Conservation (phyloP, 2,888 invertebrate species). For the Amphipyra tragopoginis region DNA sequence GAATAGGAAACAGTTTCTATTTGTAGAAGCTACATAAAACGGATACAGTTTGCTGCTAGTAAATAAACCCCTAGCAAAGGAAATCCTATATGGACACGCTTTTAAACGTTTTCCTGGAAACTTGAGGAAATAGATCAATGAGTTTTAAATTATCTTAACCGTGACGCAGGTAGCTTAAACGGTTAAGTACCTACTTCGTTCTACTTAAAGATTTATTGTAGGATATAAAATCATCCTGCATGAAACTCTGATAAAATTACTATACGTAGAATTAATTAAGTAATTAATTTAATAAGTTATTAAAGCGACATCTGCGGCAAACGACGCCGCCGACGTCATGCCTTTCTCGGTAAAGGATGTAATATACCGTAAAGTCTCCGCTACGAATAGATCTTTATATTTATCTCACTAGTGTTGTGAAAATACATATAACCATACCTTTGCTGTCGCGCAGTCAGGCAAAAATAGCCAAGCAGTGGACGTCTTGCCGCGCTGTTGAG, state of each 20-base stretch:
- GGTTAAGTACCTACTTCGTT: too few species aligned
- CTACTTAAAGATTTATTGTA: neutral
- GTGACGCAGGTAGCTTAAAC: too few species aligned
- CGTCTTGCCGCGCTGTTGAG: too few species aligned
- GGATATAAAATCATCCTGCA: constrained; percentile 1
- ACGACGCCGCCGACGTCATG: neutral
- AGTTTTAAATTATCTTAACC: neutral
- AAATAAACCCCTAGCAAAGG: constrained; percentile 33
- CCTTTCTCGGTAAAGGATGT: neutral
- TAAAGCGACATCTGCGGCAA: neutral
- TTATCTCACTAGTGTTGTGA: too few species aligned
- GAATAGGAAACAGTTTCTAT: constrained; percentile 13
- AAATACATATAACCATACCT: too few species aligned
- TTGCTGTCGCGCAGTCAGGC: too few species aligned
- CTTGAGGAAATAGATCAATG: constrained; percentile 49
- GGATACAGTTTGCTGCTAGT: constrained; percentile 9
- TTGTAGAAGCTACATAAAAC: constrained; percentile 24
- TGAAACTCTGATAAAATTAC: constrained; percentile 15
- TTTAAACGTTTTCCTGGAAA: constrained; percentile 34
- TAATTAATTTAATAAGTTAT: constrained; percentile 23
- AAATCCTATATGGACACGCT: constrained; percentile 39
- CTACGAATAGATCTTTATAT: too few species aligned
- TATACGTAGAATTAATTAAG: constrained; percentile 22
- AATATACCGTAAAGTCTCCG: too few species aligned
- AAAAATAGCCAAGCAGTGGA: too few species aligned